Conservation (phyloP, 2,113 vertebrate species). For the Ochotona princeps region DNA sequence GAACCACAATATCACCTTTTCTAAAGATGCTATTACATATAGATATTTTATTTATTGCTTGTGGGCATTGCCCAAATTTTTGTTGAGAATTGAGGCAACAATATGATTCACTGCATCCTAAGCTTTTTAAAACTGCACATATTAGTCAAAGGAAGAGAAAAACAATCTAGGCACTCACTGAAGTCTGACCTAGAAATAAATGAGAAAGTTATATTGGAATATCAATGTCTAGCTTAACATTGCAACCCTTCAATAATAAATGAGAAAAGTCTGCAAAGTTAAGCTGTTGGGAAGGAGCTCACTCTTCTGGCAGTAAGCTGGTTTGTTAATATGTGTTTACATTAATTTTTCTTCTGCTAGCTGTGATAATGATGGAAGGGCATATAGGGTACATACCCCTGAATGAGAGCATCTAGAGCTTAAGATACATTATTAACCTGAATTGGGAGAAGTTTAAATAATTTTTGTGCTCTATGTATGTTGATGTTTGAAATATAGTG, state of each 20-base stretch:
- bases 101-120: slow-evolving; percentile 13
- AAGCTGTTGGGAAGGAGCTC: not conserved
- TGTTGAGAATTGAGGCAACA: slow-evolving; percentile 28
- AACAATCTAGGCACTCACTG: slow-evolving; percentile 60
- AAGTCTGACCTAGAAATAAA: slow-evolving; percentile 70
- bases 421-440: not conserved
- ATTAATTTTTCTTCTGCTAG: not conserved
- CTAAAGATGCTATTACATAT: slow-evolving; percentile 2
- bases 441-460: not conserved
- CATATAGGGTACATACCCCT: not conserved
- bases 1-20: slow-evolving; percentile 14
- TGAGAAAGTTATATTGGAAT: slow-evolving; percentile 52
- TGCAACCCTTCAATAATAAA: slow-evolving; percentile 56
- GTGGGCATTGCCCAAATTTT: not conserved
- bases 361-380: not conserved
- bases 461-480: not conserved
- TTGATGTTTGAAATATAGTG: not conserved
- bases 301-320: slow-evolving; percentile 26
- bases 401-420: not conserved
- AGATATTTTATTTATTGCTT: not conserved
- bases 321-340: slow-evolving; percentile 54
- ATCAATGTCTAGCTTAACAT: slow-evolving; percentile 46
- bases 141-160: not conserved
- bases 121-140: slow-evolving; percentile 37
- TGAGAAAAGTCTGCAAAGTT: not conserved